Evolutionary conservation across 2,888 invertebrate species (phyloP).

Genomic region (Ichneumoninae sp.): DNA sequence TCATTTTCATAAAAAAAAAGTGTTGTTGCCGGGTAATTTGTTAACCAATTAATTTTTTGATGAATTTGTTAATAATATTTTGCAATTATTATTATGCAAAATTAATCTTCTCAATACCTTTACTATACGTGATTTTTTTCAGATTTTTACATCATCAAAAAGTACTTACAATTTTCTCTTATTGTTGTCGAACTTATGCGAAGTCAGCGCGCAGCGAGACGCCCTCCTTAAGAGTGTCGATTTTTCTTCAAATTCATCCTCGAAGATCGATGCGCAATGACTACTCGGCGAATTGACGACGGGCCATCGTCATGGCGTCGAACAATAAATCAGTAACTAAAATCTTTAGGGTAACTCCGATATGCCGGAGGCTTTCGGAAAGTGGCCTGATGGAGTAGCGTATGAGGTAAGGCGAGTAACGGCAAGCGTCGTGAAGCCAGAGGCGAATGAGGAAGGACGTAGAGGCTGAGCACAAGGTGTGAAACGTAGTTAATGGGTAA

Average conservation of each 20-base stretch:
- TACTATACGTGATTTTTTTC: too few species aligned
- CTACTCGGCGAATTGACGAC: slow-evolving; percentile 9
- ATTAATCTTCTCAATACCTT: too few species aligned
- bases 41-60: too few species aligned
- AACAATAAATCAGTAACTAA: slow-evolving; percentile 40
- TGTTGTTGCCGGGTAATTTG: too few species aligned
- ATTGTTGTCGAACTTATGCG: too few species aligned
- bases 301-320: slow-evolving; percentile 4
- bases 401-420: slow-evolving; percentile 26
- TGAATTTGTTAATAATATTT: too few species aligned
- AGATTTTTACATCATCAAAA: too few species aligned
- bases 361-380: slow-evolving; percentile 8
- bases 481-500: slow-evolving; percentile 64
- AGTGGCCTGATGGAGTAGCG: slow-evolving; percentile 28
- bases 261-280: slow-evolving; percentile 16
- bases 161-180: too few species aligned
- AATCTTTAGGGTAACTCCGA: slow-evolving; percentile 13
- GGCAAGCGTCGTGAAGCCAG: slow-evolving; percentile 20
- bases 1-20: too few species aligned
- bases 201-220: too few species aligned
- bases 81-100: too few species aligned
- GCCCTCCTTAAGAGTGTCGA: background rate
- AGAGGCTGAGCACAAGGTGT: slow-evolving; percentile 55
- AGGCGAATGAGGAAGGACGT: slow-evolving; percentile 21
- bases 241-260: background rate